These are phyloP conservation scores for Loxodonta africana DNA, from an alignment of 2,113 vertebrate species.

Conservation along the genomic window DNA sequence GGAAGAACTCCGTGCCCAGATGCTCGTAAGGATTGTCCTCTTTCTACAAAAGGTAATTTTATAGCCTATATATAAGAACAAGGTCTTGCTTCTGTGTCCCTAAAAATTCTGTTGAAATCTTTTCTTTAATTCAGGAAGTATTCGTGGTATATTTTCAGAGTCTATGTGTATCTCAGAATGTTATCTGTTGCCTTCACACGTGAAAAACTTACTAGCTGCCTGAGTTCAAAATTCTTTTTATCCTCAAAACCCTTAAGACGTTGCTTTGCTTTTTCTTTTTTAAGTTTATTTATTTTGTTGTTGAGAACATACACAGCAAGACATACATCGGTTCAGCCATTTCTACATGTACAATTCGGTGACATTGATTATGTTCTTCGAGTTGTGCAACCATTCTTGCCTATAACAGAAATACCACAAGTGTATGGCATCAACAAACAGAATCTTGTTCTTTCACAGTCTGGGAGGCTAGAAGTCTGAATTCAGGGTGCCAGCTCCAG, in stretches of 20 bases:
- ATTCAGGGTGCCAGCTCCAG: no score
- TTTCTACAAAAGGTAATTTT: constrained; percentile 97
- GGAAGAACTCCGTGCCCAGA: constrained; percentile 95
- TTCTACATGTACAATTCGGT: not conserved
- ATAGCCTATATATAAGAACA: not conserved
- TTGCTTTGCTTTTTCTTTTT: not conserved
- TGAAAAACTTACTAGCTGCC: constrained; percentile 4
- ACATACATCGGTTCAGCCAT: not conserved
- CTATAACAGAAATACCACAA: not conserved
- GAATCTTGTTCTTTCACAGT: no score
- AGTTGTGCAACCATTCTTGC: not conserved
- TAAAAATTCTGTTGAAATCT: not conserved
- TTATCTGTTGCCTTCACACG: not conserved
- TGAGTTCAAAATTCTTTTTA: constrained; percentile 57
- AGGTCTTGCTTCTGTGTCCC: not conserved
- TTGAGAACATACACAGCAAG: not conserved
- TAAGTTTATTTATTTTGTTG: not conserved
- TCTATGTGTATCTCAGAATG: not conserved
- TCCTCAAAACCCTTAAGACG: constrained; percentile 19
- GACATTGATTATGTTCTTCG: not conserved
- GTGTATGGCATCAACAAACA: no score
- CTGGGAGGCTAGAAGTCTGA: no score
- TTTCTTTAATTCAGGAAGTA: constrained; percentile 37
- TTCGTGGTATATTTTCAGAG: not conserved
- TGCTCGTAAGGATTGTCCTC: constrained; percentile 96